Conservation (phyloP, 2,888 invertebrate species). For the Cerastoderma edule region DNA sequence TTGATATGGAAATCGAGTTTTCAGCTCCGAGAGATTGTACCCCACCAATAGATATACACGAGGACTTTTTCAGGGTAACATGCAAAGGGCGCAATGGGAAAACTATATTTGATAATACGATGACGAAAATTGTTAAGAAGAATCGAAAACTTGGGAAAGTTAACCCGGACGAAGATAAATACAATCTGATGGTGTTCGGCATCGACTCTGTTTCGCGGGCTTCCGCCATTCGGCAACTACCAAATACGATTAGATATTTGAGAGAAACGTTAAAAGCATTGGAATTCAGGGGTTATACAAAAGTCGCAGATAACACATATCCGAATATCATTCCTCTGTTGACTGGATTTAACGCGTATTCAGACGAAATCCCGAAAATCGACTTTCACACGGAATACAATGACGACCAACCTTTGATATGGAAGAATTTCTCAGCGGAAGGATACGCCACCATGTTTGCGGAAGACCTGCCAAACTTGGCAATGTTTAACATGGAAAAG, state of each 20-base stretch:
- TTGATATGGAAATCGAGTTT: slow-evolving; percentile 19
- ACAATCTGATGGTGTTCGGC: slow-evolving; percentile 49
- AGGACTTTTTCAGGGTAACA: slow-evolving; percentile 19
- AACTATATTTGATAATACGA: slow-evolving; percentile 24
- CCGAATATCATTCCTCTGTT: slow-evolving; percentile 38
- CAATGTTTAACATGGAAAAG: slow-evolving; percentile 43
- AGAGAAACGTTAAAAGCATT: slow-evolving; percentile 29
- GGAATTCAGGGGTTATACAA: slow-evolving; percentile 47
- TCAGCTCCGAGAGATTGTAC: slow-evolving; percentile 6
- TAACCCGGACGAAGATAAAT: slow-evolving; percentile 16
- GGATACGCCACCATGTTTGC: slow-evolving; percentile 51
- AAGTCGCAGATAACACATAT: slow-evolving; percentile 47
- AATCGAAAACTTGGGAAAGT: not conserved
- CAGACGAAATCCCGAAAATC: slow-evolving; percentile 10
- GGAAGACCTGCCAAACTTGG: slow-evolving; percentile 55
- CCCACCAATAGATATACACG: slow-evolving; percentile 15
- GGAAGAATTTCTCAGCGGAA: slow-evolving; percentile 43
- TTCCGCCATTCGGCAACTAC: slow-evolving; percentile 41
- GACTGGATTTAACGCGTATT: slow-evolving; percentile 23
- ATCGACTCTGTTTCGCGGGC: slow-evolving; percentile 46
- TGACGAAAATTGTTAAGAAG: slow-evolving; percentile 22
- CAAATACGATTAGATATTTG: slow-evolving; percentile 37
- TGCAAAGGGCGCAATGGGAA: slow-evolving; percentile 20
- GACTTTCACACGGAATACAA: slow-evolving; percentile 25
- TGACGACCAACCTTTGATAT: slow-evolving; percentile 57